Evolutionary conservation across 2,797 vertebrate genomes (phyloP), one percentile per base, ranked within the genome.

Genomic region (Leuciscus waleckii): DNA sequence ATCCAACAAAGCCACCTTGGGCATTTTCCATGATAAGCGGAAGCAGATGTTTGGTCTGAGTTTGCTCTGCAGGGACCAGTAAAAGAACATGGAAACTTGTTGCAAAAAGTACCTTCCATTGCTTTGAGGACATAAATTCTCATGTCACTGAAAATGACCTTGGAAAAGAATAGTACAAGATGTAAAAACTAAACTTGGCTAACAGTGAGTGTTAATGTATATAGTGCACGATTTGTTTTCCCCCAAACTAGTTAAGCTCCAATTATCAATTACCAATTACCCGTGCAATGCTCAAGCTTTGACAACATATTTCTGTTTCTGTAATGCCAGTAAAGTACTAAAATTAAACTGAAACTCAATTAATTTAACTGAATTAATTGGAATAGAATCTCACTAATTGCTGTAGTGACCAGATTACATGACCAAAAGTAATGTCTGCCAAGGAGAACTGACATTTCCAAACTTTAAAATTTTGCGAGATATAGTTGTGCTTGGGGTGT

Each of bases 1-100:
- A 85, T 91, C 87, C 82, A 92, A 80, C 71, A 89, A 89, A 91
- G 65, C 84, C 82, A 89, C 87, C 77, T 87, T 89, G 41, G 85
- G 80, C 81, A 86, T 93, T 92, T 91, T 85, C 86, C 78, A 83
- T 78, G 86, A 91, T 93, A 93, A 94, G 91, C 83, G 81, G 85
- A 89, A 89, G 77, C 93, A 95, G 92, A 94, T 94, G 93, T 90
- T 91, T 71, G 82, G 87, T 87, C 80, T 82, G 51, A 70, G 82
- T 89, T 90, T 84, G 84, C 74, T 92, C 87, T 89, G 84, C n/a
- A 85, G 89, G 87, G 89, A 89, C 86, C 88, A 86, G 70, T 90
- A 87, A 90, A 87, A 75, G 82, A 93, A 90, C 87, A 92, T 90
- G 83, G 92, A 92, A 90, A 91, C 84, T 88, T 85, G 83, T 77